phyloP scores from a whole-genome alignment of 1,140 invertebrate genomes.

The Ceratina japonica region DNA sequence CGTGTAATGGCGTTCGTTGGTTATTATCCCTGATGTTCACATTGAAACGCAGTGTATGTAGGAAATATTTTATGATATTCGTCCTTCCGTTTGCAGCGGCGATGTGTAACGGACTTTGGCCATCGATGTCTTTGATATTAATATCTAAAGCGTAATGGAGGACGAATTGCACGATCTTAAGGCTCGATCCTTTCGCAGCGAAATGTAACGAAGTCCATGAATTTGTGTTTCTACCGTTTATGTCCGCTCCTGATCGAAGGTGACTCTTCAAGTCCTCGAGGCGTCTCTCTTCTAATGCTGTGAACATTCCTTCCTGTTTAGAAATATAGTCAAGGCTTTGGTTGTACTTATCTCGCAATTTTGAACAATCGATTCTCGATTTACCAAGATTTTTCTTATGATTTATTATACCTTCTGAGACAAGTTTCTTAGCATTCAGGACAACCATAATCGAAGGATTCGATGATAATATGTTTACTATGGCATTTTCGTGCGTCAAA shows the following conservation, averaged over 20 bases:
- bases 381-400: conserved; percentile 1
- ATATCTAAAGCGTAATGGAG: conserved; percentile 40
- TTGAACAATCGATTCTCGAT: not conserved
- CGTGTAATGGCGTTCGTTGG: conserved; percentile 40
- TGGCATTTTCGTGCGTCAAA: conserved; percentile 77
- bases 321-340: conserved; percentile 7
- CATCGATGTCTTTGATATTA: conserved; percentile 45
- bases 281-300: conserved; percentile 26
- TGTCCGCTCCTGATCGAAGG: conserved; percentile 51
- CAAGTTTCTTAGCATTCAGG: conserved; percentile 52
- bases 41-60: not conserved
- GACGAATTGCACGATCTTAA: conserved; percentile 52
- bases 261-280: conserved; percentile 14
- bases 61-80: conserved; percentile 21
- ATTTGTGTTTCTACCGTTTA: conserved; percentile 48
- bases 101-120: conserved; percentile 33
- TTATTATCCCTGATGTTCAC: conserved; percentile 12
- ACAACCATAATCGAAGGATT: conserved; percentile 66
- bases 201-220: conserved; percentile 52
- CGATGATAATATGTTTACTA: conserved; percentile 78
- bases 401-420: conserved; percentile 29
- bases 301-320: conserved; percentile 32
- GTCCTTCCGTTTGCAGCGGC: conserved; percentile 26
- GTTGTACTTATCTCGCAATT: conserved; percentile 29
- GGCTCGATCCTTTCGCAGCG: conserved; percentile 47